Conservation (phyloP, 2,113 vertebrate species). For the Zingel zingel region DNA sequence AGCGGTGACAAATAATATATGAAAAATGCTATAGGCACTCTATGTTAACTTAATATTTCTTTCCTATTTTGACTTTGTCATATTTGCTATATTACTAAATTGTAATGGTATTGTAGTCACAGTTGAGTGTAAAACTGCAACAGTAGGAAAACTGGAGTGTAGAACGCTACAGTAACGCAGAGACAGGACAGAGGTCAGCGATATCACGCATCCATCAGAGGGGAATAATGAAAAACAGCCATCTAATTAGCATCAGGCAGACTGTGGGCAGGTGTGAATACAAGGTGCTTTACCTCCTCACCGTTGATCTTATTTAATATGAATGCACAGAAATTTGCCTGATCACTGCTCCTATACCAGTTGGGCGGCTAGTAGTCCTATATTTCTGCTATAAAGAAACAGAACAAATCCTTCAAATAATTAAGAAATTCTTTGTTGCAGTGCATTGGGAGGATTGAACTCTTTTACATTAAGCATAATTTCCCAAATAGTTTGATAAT, state of each 20-base stretch:
- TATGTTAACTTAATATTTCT: background rate
- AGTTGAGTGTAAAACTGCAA: background rate
- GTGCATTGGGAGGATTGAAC: background rate
- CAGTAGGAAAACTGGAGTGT: background rate
- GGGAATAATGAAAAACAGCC: background rate
- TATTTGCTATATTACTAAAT: background rate
- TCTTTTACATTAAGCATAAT: background rate
- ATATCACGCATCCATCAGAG: background rate
- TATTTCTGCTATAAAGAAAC: background rate
- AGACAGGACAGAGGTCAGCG: background rate
- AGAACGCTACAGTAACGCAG: background rate
- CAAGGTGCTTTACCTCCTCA: background rate
- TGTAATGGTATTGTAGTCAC: background rate
- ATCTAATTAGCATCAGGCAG: background rate
- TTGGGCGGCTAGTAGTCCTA: background rate
- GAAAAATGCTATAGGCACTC: background rate
- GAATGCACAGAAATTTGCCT: background rate
- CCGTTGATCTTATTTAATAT: background rate
- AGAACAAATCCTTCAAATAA: background rate
- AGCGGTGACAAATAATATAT: background rate
- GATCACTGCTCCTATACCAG: background rate
- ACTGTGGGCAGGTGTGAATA: background rate
- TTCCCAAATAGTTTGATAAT: background rate
- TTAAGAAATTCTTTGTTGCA: background rate
- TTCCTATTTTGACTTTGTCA: background rate